Percentiles rank a stretch among this genome's conserved stretches.
phyloP scores from a whole-genome alignment of 2,113 vertebrate genomes.

The Halichoerus grypus region DNA sequence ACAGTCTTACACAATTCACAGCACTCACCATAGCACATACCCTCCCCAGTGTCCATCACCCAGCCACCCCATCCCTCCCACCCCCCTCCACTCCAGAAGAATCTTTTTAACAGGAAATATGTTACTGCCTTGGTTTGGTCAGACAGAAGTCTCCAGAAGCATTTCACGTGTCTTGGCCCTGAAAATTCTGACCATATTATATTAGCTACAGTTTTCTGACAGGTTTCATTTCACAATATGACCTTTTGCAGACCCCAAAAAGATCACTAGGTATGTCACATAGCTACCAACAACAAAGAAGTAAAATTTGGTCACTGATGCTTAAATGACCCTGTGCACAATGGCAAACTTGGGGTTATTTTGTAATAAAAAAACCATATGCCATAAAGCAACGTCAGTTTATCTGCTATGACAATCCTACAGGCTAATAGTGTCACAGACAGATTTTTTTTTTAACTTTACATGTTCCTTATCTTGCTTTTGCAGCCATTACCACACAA shows the following conservation, averaged over 20 bases:
- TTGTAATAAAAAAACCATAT: slow-evolving; percentile 64
- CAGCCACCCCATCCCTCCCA: too few species aligned
- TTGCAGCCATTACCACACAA: slow-evolving; percentile 83
- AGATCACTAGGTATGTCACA: slow-evolving; percentile 55
- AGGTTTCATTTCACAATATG: slow-evolving; percentile 48
- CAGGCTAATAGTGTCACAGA: slow-evolving; percentile 66
- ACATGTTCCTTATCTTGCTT: slow-evolving; percentile 84
- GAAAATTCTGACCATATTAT: slow-evolving; percentile 30
- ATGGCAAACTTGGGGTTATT: slow-evolving; percentile 19
- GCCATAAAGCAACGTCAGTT: slow-evolving; percentile 63
- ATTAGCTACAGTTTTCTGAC: slow-evolving; percentile 24
- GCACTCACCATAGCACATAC: too few species aligned
- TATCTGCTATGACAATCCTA: slow-evolving; percentile 73
- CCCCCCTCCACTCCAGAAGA: too few species aligned
- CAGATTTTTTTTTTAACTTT: slow-evolving; percentile 65
- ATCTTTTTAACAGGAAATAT: background rate
- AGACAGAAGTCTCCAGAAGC: slow-evolving; percentile 15
- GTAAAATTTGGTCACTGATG: slow-evolving; percentile 40
- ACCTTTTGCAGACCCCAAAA: slow-evolving; percentile 16
- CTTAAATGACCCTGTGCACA: slow-evolving; percentile 25
- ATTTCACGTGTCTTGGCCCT: background rate
- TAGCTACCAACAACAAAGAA: background rate
- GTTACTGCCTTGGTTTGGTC: background rate
- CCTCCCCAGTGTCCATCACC: too few species aligned
- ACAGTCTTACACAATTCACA: too few species aligned